A percentile compares a stretch with the other conserved stretches of the same genome.
phyloP scores from a whole-genome alignment of 2,113 vertebrate genomes.

The Serilophus lunatus region DNA sequence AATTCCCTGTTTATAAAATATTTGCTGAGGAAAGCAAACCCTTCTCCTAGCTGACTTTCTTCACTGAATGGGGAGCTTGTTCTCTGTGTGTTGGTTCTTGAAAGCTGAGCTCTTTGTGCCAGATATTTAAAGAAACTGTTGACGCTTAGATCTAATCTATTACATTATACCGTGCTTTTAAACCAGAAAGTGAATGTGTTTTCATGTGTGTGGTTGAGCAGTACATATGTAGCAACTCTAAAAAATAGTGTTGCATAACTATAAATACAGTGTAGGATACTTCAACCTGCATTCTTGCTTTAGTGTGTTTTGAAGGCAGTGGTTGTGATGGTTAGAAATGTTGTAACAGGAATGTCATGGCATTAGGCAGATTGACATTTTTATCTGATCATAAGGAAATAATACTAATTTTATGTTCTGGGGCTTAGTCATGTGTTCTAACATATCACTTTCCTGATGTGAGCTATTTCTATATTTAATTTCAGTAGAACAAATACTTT shows the following conservation, averaged over 20 bases:
- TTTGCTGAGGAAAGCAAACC: conserved; percentile 53
- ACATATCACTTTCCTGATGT: not conserved
- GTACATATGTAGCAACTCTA: conserved; percentile 16
- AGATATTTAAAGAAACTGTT: conserved; percentile 61
- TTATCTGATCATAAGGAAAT: conserved; percentile 8
- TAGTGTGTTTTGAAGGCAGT: conserved; percentile 1
- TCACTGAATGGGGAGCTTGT: conserved; percentile 58
- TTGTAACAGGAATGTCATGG: conserved; percentile 10
- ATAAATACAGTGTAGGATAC: conserved; percentile 15
- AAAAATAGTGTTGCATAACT: conserved; percentile 28
- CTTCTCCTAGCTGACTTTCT: conserved; percentile 39
- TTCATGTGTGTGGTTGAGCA: not conserved
- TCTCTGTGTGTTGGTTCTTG: conserved; percentile 39
- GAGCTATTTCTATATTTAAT: not conserved
- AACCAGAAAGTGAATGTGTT: conserved; percentile 14
- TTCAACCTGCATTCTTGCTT: conserved; percentile 17
- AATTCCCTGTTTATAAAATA: conserved; percentile 58
- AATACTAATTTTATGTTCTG: not conserved
- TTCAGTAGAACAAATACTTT: not conserved
- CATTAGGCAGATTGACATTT: not conserved
- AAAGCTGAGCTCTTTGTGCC: conserved; percentile 54
- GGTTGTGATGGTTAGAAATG: conserved; percentile 15
- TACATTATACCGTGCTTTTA: conserved; percentile 6
- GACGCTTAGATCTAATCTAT: conserved; percentile 34
- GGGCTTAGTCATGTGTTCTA: not conserved